Evolutionary conservation across 2,797 vertebrate species (phyloP).

Genomic region (Notoglanidium macrostoma): DNA sequence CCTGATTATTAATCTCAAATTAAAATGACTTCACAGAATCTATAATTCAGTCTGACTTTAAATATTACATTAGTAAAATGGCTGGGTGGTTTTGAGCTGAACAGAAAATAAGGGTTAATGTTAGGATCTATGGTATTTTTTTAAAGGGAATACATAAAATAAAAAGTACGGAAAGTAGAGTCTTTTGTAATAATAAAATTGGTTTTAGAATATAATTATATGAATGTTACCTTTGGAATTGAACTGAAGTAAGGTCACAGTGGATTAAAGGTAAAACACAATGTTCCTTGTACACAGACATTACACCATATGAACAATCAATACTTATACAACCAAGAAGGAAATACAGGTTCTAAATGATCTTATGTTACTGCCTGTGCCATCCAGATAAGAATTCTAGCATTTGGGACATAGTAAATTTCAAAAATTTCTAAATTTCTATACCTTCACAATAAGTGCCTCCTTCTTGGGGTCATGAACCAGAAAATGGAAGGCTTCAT

Average conservation of each 20-base stretch:
- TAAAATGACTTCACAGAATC: neutral
- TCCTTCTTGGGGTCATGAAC: slow-evolving; percentile 81
- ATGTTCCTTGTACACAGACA: neutral
- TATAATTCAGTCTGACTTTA: neutral
- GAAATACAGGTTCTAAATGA: neutral
- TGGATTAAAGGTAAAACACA: neutral
- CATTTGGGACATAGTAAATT: neutral
- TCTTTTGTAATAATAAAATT: neutral
- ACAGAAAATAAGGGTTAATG: neutral
- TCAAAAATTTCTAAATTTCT: neutral
- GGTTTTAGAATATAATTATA: neutral
- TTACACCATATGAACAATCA: neutral
- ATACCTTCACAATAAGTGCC: slow-evolving; percentile 83
- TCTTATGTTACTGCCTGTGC: neutral
- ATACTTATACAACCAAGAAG: neutral
- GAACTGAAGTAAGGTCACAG: neutral
- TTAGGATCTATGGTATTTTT: neutral
- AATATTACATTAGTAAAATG: neutral
- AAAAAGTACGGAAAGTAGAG: no score
- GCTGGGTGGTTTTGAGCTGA: neutral
- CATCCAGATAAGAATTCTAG: neutral
- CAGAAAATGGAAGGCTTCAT: slow-evolving; percentile 84
- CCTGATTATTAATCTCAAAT: neutral
- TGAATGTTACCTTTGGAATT: neutral
- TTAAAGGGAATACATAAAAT: neutral